Percentiles rank a stretch among this genome's conserved stretches.
Evolutionary conservation across 2,888 invertebrate genomes (phyloP).

Genomic region (Beris chalybata): DNA sequence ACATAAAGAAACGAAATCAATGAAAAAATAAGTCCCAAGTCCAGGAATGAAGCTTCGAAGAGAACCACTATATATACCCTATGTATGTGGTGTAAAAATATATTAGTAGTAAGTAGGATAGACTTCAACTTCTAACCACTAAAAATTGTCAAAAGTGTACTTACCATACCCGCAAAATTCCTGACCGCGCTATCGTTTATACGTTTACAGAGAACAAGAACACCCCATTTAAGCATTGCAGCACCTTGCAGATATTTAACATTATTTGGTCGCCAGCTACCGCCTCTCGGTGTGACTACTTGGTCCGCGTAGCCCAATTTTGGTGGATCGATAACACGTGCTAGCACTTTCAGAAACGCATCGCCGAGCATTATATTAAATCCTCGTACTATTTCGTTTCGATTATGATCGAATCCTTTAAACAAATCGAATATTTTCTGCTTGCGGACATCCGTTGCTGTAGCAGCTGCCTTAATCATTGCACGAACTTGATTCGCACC

Average conservation of each 20-base stretch:
- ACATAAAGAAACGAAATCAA: no score
- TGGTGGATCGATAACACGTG: conserved; percentile 80
- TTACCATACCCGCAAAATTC: conserved; percentile 49
- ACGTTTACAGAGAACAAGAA: conserved; percentile 53
- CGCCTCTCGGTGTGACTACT: conserved; percentile 48
- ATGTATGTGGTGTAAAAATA: no score
- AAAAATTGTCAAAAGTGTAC: neutral
- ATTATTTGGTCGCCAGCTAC: conserved; percentile 54
- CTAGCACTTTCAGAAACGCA: conserved; percentile 74
- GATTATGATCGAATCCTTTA: conserved; percentile 46
- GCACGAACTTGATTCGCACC: conserved; percentile 78
- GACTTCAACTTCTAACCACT: neutral
- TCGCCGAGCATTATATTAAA: conserved; percentile 80
- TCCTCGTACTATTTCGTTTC: conserved; percentile 64
- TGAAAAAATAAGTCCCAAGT: no score
- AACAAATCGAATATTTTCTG: conserved; percentile 70
- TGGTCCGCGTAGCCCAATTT: conserved; percentile 62
- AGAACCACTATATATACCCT: no score
- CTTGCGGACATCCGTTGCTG: conserved; percentile 75
- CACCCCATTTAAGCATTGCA: conserved; percentile 54
- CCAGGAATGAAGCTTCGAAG: no score
- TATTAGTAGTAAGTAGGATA: no score
- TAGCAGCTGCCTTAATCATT: conserved; percentile 88
- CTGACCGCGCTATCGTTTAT: conserved; percentile 42
- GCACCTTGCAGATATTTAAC: conserved; percentile 51